Conservation (phyloP, 2,888 invertebrate species). For the Elmis aenea region DNA sequence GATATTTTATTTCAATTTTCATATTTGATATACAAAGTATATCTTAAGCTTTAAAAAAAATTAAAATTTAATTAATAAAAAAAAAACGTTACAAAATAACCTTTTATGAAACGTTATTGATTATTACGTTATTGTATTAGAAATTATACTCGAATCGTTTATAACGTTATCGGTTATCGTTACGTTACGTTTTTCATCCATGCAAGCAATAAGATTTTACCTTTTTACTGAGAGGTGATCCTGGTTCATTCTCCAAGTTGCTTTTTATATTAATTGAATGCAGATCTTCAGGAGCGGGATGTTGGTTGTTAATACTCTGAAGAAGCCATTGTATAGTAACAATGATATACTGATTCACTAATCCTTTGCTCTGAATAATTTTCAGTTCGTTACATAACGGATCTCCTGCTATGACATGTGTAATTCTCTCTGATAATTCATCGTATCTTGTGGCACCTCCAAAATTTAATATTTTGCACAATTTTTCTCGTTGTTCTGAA, state of each 20-base stretch:
- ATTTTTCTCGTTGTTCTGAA: conserved; percentile 58
- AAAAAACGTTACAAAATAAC: too few relatives aligned
- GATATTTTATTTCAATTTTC: too few relatives aligned
- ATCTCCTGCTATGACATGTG: conserved; percentile 75
- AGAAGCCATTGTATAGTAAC: conserved; percentile 72
- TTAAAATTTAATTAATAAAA: too few relatives aligned
- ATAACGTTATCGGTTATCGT: too few relatives aligned
- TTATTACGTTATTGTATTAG: too few relatives aligned
- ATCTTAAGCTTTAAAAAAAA: too few relatives aligned
- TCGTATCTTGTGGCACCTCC: conserved; percentile 82
- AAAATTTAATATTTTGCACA: conserved; percentile 64
- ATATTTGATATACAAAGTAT: too few relatives aligned
- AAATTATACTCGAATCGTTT: too few relatives aligned
- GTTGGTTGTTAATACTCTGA: conserved; percentile 61
- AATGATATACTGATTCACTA: conserved; percentile 42
- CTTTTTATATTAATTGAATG: conserved; percentile 31
- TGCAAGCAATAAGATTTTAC: too few relatives aligned
- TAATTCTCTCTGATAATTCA: conserved; percentile 67
- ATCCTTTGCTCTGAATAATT: conserved; percentile 29
- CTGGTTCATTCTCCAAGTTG: conserved; percentile 20
- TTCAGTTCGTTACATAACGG: conserved; percentile 49
- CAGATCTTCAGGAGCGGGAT: conserved; percentile 54
- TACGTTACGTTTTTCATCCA: too few relatives aligned
- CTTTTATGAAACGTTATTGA: too few relatives aligned
- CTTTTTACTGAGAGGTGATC: conserved; percentile 59